A percentile compares a stretch with the other conserved stretches of the same genome.
Conservation (phyloP, 2,113 vertebrate species). For the Nycticryphes semicollaris region DNA sequence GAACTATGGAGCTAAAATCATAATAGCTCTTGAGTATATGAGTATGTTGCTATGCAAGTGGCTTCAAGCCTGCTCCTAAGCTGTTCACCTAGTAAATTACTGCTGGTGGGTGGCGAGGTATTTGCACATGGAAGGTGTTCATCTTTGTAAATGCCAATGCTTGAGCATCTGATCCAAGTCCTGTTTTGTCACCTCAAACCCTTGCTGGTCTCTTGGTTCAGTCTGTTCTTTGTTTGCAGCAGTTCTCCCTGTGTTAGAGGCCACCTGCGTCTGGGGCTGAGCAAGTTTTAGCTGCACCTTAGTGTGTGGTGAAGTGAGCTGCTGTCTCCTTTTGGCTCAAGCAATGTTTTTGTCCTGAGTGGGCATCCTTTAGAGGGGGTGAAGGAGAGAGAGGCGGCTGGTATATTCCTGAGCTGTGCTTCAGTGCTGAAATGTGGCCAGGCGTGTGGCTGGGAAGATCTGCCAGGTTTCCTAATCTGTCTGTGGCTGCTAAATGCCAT, state of each 20-base stretch:
- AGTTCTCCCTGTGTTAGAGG: neutral
- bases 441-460: neutral
- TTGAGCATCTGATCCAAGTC: neutral
- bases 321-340: neutral
- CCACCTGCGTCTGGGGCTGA: neutral
- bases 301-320: neutral
- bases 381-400: neutral
- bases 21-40: neutral
- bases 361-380: neutral
- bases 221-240: neutral
- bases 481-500: neutral
- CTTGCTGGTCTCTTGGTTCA: neutral
- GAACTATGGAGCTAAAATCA: neutral
- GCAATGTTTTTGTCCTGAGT: neutral
- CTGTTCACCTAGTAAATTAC: neutral
- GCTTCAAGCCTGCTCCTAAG: neutral
- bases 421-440: neutral
- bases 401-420: neutral
- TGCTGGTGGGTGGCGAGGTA: neutral
- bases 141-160: neutral
- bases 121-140: neutral
- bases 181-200: neutral
- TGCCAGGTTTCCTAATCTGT: slow-evolving; percentile 6
- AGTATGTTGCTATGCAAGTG: neutral
- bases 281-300: neutral